These are phyloP conservation scores for Pseudachorutes palmiensis DNA, from an alignment of 1,140 invertebrate genomes.

Conservation along the genomic window DNA sequence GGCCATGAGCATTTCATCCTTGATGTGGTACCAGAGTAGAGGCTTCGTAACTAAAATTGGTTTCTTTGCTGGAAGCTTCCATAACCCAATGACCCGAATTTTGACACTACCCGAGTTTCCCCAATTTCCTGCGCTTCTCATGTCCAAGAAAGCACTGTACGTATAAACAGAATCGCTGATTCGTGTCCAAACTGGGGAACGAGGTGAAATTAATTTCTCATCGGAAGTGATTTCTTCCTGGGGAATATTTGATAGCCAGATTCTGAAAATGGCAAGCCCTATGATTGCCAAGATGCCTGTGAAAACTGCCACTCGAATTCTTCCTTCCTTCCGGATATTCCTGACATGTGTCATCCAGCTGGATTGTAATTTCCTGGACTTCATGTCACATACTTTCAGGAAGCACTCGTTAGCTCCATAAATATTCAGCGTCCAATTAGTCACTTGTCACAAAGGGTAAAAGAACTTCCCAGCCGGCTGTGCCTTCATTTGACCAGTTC, in stretches of 20 bases:
- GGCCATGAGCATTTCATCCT: constrained; percentile 18
- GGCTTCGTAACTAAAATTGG: constrained; percentile 17
- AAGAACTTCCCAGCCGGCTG: neutral
- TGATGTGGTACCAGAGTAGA: constrained; percentile 24
- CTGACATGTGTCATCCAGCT: neutral
- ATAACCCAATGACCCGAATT: constrained; percentile 25
- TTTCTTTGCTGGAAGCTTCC: constrained; percentile 17
- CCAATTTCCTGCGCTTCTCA: neutral
- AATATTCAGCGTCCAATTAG: constrained; percentile 9
- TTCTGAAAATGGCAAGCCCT: no score
- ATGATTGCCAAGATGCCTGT: no score
- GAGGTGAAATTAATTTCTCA: neutral
- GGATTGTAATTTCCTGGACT: no score
- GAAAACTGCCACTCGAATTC: no score
- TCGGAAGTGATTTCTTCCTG: no score
- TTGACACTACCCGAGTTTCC: neutral
- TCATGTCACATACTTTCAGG: no score
- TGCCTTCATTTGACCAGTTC: neutral
- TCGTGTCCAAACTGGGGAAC: constrained; percentile 24
- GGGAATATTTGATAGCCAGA: no score
- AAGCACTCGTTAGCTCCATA: neutral
- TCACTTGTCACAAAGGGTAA: constrained; percentile 7
- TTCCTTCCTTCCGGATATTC: neutral
- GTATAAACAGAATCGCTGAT: constrained; percentile 26
- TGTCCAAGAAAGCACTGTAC: constrained; percentile 35